These are phyloP conservation scores for Onychomys arenicola DNA, from an alignment of 2,797 vertebrate species.

Conservation along the genomic window DNA sequence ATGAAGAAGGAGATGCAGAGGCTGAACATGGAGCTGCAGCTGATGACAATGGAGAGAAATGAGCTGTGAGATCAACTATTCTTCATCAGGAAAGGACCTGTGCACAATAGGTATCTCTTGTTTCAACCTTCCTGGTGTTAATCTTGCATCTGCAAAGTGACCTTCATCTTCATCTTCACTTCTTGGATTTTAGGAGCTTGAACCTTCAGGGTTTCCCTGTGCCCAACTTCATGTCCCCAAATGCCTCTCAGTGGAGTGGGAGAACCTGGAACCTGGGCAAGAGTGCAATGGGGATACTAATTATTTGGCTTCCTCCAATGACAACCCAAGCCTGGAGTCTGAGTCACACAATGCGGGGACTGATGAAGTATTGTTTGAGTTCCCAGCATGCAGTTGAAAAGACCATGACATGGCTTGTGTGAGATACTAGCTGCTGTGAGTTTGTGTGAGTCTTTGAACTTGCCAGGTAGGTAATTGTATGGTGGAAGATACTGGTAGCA, in stretches of 20 bases:
- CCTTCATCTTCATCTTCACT: no score
- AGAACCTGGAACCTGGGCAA: no score
- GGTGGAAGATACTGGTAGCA: neutral
- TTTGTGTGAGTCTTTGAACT: neutral
- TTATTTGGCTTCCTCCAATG: neutral
- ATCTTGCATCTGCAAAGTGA: no score
- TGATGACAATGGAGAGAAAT: conserved; percentile 95
- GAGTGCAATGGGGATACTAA: neutral
- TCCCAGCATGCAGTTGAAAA: neutral
- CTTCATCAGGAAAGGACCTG: conserved; percentile 94
- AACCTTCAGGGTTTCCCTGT: no score
- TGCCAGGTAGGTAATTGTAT: neutral
- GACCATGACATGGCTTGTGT: neutral
- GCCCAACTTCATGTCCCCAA: no score
- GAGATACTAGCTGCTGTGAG: neutral
- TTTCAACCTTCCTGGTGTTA: no score
- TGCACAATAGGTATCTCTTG: conserved; percentile 93
- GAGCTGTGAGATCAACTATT: conserved; percentile 95
- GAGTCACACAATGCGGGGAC: neutral
- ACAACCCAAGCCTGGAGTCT: neutral
- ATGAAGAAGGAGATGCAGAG: conserved; percentile 72
- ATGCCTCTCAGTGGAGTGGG: neutral
- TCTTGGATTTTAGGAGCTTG: no score
- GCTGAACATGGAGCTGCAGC: conserved; percentile 93
- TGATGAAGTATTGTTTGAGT: neutral